phyloP scores from a whole-genome alignment of 2,888 invertebrate species.

The Electrophaes corylata region DNA sequence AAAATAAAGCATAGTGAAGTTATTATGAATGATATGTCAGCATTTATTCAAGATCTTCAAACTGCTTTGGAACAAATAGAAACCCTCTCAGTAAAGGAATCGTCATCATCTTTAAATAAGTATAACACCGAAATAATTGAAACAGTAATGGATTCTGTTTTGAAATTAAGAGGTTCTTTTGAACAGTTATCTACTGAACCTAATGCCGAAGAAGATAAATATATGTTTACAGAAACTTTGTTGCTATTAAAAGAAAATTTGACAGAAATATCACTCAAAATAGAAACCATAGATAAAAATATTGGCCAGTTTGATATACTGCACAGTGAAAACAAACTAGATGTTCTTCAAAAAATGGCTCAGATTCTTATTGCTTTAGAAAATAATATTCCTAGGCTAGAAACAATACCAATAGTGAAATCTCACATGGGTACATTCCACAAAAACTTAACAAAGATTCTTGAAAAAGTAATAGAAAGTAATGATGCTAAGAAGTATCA shows the following conservation, averaged over 20 bases:
- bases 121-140: conserved; percentile 86
- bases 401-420: conserved; percentile 58
- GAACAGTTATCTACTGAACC: conserved; percentile 71
- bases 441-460: conserved; percentile 80
- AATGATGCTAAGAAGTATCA: conserved; percentile 74
- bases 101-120: conserved; percentile 60
- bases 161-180: conserved; percentile 85
- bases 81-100: conserved; percentile 81
- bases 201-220: conserved; percentile 54
- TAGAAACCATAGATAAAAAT: conserved; percentile 58
- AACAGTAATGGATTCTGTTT: conserved; percentile 85
- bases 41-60: conserved; percentile 79
- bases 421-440: conserved; percentile 66
- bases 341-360: conserved; percentile 75
- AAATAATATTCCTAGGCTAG: conserved; percentile 66
- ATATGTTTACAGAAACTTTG: conserved; percentile 60
- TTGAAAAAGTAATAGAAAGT: conserved; percentile 83
- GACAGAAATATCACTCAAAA: conserved; percentile 62
- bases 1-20: conserved; percentile 64
- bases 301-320: conserved; percentile 70
- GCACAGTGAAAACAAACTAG: conserved; percentile 73
- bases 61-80: conserved; percentile 76
- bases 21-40: conserved; percentile 73
- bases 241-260: conserved; percentile 64
- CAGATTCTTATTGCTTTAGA: conserved; percentile 73